Evolutionary conservation across 2,888 invertebrate genomes (phyloP).

Genomic region (Tetheella fluctuosa): DNA sequence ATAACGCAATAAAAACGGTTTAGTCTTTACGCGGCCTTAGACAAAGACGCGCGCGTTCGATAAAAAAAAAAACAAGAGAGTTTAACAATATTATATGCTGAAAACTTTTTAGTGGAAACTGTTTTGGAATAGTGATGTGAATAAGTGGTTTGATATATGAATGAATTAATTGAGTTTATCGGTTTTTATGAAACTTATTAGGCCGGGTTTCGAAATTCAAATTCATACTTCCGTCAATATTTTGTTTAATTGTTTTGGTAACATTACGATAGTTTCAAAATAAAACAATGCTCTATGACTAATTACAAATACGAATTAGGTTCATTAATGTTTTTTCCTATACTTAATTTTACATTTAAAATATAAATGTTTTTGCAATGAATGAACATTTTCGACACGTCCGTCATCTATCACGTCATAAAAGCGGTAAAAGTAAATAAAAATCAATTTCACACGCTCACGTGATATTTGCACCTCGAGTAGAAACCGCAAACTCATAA

Average conservation of each 20-base stretch:
- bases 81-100: neutral
- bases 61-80: constrained; percentile 22
- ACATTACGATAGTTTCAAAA: neutral
- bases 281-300: neutral
- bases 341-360: neutral
- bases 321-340: neutral
- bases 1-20: constrained; percentile 31
- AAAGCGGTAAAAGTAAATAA: constrained; percentile 17
- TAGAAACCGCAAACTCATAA: constrained; percentile 27
- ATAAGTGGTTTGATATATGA: constrained; percentile 5
- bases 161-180: no score
- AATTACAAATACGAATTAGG: no score
- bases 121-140: constrained; percentile 15
- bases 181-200: neutral
- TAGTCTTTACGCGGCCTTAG: constrained; percentile 66
- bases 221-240: neutral
- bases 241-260: neutral
- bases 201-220: neutral
- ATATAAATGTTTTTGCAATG: neutral
- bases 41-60: constrained; percentile 51
- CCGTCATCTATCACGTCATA: neutral
- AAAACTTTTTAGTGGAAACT: neutral
- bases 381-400: neutral
- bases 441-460: constrained; percentile 39
- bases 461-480: constrained; percentile 33